phyloP scores from a whole-genome alignment of 2,888 invertebrate genomes.

The Noctua fimbriata region DNA sequence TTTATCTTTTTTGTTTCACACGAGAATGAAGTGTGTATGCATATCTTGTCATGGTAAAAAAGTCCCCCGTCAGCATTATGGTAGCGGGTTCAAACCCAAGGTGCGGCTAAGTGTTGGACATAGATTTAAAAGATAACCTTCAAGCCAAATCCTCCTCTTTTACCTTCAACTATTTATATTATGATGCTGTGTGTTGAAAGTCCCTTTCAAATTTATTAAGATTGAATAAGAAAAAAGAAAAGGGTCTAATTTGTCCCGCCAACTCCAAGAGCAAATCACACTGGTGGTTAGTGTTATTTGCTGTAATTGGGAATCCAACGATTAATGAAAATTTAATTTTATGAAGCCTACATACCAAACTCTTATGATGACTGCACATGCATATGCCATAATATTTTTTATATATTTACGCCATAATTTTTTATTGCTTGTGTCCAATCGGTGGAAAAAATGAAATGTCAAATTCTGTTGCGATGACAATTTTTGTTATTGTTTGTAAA shows the following conservation, averaged over 20 bases:
- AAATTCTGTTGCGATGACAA: background rate
- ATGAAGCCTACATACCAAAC: background rate
- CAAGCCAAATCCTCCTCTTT: background rate
- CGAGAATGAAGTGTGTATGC: background rate
- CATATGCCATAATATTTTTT: background rate
- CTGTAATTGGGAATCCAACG: background rate
- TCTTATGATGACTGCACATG: background rate
- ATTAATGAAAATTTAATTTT: background rate
- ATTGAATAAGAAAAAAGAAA: background rate
- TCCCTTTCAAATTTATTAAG: background rate
- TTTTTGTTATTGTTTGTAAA: background rate
- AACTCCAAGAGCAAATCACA: background rate
- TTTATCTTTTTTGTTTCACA: background rate
- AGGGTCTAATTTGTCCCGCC: background rate
- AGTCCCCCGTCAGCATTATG: no score
- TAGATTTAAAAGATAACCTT: background rate
- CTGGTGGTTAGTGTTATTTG: background rate
- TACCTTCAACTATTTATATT: background rate
- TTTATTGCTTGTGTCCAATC: background rate
- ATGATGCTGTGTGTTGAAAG: background rate
- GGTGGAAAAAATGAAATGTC: background rate
- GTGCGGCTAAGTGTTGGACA: background rate
- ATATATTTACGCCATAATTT: background rate
- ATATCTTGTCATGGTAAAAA: background rate
- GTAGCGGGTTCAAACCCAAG: background rate